Evolutionary conservation across 2,797 vertebrate species (phyloP).

Genomic region (Spinus pinus): DNA sequence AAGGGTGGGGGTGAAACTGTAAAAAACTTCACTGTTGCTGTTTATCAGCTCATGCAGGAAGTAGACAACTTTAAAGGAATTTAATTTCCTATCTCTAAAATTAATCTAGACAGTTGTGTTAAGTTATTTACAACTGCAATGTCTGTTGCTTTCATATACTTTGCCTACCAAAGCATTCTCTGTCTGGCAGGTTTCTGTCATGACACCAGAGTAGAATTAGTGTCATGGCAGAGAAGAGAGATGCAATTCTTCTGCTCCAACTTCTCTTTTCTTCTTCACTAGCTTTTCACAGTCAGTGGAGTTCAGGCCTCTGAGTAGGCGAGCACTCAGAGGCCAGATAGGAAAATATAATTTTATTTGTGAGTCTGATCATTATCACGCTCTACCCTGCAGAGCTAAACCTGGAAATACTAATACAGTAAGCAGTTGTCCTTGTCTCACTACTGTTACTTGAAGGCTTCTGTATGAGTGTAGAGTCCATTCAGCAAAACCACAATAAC

Average conservation of each 20-base stretch:
- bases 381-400: background rate
- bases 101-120: background rate
- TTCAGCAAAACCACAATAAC: background rate
- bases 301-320: background rate
- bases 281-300: background rate
- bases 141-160: background rate
- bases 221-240: background rate
- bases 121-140: background rate
- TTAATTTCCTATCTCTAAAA: background rate
- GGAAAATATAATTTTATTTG: background rate
- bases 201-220: background rate
- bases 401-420: background rate
- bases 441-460: background rate
- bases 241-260: background rate
- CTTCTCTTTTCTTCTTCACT: background rate
- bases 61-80: background rate
- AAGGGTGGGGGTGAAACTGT: background rate
- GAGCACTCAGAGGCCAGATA: background rate
- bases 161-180: background rate
- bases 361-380: background rate
- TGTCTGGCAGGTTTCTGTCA: background rate
- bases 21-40: background rate
- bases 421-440: background rate
- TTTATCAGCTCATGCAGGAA: background rate
- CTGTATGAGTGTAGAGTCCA: background rate